Percentiles rank a stretch among this genome's conserved stretches.
Evolutionary conservation across 2,888 invertebrate species (phyloP).

Genomic region (Cotesia congregata): DNA sequence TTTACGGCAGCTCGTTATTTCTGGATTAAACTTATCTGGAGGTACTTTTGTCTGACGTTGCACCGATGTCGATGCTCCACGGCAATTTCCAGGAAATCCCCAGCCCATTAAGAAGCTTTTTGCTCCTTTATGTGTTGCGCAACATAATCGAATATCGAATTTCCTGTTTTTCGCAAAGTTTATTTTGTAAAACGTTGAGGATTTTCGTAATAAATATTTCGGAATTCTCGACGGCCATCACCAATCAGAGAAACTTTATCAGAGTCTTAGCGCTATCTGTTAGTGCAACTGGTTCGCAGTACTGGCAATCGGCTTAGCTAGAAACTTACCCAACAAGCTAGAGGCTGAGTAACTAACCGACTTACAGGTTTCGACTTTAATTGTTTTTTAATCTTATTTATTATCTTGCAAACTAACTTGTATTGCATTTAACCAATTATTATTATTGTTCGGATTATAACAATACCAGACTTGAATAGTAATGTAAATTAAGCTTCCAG

Average conservation of each 20-base stretch:
- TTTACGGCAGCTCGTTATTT: slow-evolving; percentile 52
- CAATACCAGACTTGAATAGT: background rate
- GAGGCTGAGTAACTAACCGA: slow-evolving; percentile 15
- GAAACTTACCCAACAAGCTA: slow-evolving; percentile 48
- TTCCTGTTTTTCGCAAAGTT: slow-evolving; percentile 7
- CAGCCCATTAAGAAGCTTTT: background rate
- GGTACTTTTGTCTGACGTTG: slow-evolving; percentile 45
- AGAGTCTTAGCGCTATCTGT: too few relatives aligned
- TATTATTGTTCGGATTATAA: background rate
- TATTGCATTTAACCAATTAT: slow-evolving; percentile 49
- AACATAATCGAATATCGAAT: background rate
- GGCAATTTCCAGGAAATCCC: slow-evolving; percentile 29
- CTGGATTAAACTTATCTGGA: slow-evolving; percentile 52
- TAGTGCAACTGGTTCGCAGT: slow-evolving; percentile 27
- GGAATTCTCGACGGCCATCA: slow-evolving; percentile 24
- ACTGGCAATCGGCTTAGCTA: slow-evolving; percentile 53
- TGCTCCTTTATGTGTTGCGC: background rate
- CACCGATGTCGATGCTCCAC: slow-evolving; percentile 34
- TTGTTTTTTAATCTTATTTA: slow-evolving; percentile 54
- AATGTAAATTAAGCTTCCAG: background rate
- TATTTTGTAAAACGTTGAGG: background rate
- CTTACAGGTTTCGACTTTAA: slow-evolving; percentile 47
- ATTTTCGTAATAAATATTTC: background rate
- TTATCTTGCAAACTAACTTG: slow-evolving; percentile 46
- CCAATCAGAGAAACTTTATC: slow-evolving; percentile 29